Base-by-base conservation (phyloP, 2,113 vertebrate species). In the Pyrgilauda ruficollis region DNA sequence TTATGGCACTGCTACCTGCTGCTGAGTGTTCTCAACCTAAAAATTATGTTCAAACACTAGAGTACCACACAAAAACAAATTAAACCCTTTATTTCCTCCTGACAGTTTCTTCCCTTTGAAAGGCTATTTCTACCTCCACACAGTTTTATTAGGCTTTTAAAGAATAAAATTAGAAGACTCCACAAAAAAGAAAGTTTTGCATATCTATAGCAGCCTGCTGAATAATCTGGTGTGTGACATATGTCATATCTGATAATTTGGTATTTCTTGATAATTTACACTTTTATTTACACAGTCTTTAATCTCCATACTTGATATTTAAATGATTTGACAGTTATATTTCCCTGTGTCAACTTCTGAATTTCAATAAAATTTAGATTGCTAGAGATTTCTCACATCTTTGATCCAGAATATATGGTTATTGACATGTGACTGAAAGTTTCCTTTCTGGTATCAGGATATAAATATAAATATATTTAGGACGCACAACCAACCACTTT, bases 171-270 rank as follows among this genome's bases (percentile, higher is more conserved):
- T 1, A 70, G 50, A 93, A 86, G 21, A 84, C 4, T 85, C 17
- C 30, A 50, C 21, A 77, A 70, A 35, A 55, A 94, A 80, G 24
- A 43, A 62, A n/a, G 68, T 61, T 93, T 78, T 84, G 24, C 19
- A 13, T 59, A 86, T 81, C 52, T 87, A 62, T 6, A 81, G 69
- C 87, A 94, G 47, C 31, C 73, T 94, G 77, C 11, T 78, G 69
- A 87, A 78, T 46, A 94, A 72, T 84, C 84, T 95, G 87, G 77
- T 87, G 46, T 55, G 35, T 89, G 81, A 87, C 61, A 84, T 16
- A 63, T 3, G 2, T 64, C 23, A 13, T 64, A 84, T 52, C 64
- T 64, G 69, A 91, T 81, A 62, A 96, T 66, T 41, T 27, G 16
- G 46, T 68, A 37, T 80, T 87, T 72, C 75, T 85, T 87, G 10